Conservation (phyloP, 2,113 vertebrate species). For the Toxotes chatareus region DNA sequence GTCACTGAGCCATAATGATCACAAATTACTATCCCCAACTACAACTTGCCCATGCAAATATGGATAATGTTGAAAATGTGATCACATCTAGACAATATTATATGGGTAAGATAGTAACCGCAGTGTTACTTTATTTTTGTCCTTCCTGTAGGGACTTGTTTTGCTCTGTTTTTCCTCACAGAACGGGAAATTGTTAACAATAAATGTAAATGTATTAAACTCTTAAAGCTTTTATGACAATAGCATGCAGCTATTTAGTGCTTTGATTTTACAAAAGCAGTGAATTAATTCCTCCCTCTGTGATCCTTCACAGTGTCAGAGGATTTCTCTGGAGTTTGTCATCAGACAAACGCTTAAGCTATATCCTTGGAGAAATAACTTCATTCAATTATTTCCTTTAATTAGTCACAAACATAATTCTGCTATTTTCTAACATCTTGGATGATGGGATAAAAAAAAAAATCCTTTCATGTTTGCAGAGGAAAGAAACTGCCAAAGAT, state of each 20-base stretch:
- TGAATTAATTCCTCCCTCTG: constrained; percentile 61
- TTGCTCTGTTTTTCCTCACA: neutral
- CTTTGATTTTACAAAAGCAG: constrained; percentile 60
- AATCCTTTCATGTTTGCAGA: constrained; percentile 68
- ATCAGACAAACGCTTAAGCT: constrained; percentile 71
- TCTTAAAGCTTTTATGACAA: constrained; percentile 53
- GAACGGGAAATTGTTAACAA: constrained; percentile 18
- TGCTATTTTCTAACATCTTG: constrained; percentile 72
- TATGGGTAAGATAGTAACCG: neutral
- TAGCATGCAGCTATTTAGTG: constrained; percentile 45
- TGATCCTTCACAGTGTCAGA: constrained; percentile 61
- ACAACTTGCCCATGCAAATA: neutral
- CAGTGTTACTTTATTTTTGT: neutral
- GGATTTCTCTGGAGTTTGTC: constrained; percentile 71
- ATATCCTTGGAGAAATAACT: constrained; percentile 74
- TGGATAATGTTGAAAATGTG: neutral
- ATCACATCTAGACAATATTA: neutral
- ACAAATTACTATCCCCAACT: neutral
- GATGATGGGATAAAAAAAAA: constrained; percentile 25
- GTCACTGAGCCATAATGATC: neutral
- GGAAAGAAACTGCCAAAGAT: constrained; percentile 59
- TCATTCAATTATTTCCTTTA: constrained; percentile 78
- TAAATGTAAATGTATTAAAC: constrained; percentile 57
- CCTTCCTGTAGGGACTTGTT: constrained; percentile 1
- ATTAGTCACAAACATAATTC: constrained; percentile 79